Percentiles rank a stretch among this genome's conserved stretches.
Conservation (phyloP, 53 echinoderm and acorn worm genomes). For the Pentamera pediparva region DNA sequence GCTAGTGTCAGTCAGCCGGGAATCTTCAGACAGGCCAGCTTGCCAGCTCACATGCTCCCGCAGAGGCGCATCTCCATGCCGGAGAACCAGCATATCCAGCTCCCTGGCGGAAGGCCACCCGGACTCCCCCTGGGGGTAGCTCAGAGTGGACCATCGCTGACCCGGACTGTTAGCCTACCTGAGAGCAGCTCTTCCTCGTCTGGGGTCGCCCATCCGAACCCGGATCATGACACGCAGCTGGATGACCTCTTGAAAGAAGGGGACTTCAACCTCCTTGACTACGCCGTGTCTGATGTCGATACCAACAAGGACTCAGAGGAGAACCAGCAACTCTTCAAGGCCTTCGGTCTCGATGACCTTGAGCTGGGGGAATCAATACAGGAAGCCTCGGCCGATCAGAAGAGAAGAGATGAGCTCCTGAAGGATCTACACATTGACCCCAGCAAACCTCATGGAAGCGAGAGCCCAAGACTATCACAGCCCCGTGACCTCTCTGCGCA, state of each 20-base stretch:
- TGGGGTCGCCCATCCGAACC: constrained; percentile 45
- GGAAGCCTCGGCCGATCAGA: constrained; percentile 9
- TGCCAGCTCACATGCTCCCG: background rate
- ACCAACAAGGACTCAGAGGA: constrained; percentile 95
- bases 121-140: too few relatives aligned
- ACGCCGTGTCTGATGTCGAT: constrained; percentile 86
- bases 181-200: constrained; percentile 1
- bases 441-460: background rate
- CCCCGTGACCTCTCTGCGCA: too few relatives aligned
- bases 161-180: too few relatives aligned
- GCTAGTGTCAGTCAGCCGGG: background rate
- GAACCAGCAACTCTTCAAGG: constrained; percentile 96
- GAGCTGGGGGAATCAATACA: constrained; percentile 31
- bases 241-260: constrained; percentile 87
- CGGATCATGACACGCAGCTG: constrained; percentile 85
- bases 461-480: too few relatives aligned
- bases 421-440: constrained; percentile 1
- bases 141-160: too few relatives aligned
- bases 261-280: constrained; percentile 88
- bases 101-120: background rate
- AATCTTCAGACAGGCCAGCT: constrained; percentile 11
- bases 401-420: constrained; percentile 20
- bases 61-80: constrained; percentile 22
- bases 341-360: constrained; percentile 72
- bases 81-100: background rate